phyloP scores from a whole-genome alignment of 2,797 vertebrate species.

The Siniperca obscura region DNA sequence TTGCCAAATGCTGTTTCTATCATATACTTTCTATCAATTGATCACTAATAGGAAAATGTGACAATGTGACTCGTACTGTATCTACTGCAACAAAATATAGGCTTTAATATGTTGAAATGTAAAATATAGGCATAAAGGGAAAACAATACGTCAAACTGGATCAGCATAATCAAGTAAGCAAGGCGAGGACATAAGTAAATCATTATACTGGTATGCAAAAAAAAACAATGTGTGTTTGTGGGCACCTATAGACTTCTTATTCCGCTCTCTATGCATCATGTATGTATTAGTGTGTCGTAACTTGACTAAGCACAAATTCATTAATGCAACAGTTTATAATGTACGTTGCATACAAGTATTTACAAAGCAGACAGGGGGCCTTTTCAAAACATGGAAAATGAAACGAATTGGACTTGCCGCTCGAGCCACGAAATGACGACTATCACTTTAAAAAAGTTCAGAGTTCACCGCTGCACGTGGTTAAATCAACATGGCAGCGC shows the following conservation, averaged over 20 bases:
- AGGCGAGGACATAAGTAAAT: too few relatives aligned
- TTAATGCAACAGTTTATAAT: too few relatives aligned
- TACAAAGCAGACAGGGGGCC: neutral
- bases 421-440: neutral
- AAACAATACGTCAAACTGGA: neutral
- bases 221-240: too few relatives aligned
- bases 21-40: too few relatives aligned
- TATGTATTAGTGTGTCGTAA: too few relatives aligned
- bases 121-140: neutral
- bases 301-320: too few relatives aligned
- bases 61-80: neutral
- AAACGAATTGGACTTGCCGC: neutral
- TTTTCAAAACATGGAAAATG: neutral
- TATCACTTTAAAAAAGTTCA: constrained; percentile 74
- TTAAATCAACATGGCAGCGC: constrained; percentile 70
- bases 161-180: neutral
- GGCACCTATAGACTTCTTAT: too few relatives aligned
- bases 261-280: too few relatives aligned
- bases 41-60: neutral
- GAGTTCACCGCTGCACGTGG: constrained; percentile 70
- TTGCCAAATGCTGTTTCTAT: too few relatives aligned
- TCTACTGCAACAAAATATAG: neutral
- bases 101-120: neutral
- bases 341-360: neutral
- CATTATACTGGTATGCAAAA: too few relatives aligned